Evolutionary conservation across 2,888 invertebrate genomes (phyloP).

Genomic region (Nemotelus pantherinus): DNA sequence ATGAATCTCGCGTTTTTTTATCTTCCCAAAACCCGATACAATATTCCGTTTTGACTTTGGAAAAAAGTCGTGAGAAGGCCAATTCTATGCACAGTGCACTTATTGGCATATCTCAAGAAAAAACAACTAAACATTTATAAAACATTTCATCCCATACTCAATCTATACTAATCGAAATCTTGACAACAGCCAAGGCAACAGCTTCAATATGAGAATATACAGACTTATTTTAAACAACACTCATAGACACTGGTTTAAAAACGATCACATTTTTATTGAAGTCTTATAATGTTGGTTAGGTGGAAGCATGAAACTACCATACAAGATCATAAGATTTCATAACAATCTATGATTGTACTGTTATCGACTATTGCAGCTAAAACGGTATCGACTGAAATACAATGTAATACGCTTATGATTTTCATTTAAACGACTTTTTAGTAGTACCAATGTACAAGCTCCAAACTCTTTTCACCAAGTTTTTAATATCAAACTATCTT

Average conservation of each 20-base stretch:
- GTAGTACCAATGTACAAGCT: not conserved
- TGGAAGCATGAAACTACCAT: too few species aligned
- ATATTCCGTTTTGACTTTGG: not conserved
- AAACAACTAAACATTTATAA: slow-evolving; percentile 5
- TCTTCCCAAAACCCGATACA: not conserved
- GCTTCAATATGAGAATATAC: not conserved
- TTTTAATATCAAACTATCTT: not conserved
- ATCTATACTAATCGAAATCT: slow-evolving; percentile 25
- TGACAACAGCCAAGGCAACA: slow-evolving; percentile 1
- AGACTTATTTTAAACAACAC: too few species aligned
- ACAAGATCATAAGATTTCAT: too few species aligned
- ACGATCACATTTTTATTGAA: too few species aligned
- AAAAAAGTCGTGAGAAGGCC: slow-evolving; percentile 19
- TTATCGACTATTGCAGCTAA: too few species aligned
- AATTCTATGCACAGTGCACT: slow-evolving; percentile 7
- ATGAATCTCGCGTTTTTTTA: not conserved
- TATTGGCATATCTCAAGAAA: not conserved
- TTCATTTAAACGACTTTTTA: too few species aligned
- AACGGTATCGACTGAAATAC: too few species aligned
- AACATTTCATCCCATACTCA: slow-evolving; percentile 18
- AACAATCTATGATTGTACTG: too few species aligned
- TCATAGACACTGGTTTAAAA: too few species aligned
- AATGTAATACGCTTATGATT: too few species aligned
- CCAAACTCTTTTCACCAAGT: not conserved
- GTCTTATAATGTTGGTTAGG: too few species aligned